Base-by-base conservation (phyloP, 2,113 vertebrate genomes). In the Anoura caudifer region DNA sequence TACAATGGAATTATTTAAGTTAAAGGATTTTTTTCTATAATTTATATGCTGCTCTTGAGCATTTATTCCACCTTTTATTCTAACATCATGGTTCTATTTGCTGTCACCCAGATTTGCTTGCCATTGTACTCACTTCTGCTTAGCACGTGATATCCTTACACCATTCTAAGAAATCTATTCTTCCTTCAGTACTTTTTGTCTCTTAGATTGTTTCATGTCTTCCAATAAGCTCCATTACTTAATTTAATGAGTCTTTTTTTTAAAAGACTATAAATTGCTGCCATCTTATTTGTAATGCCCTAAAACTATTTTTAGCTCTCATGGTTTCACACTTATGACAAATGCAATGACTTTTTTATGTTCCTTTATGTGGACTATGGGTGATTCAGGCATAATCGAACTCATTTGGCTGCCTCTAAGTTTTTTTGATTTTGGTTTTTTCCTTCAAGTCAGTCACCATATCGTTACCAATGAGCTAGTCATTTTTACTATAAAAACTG, bases 81-180 rank as follows among this genome's bases (percentile, higher is more conserved):
- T 89, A 97, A 83, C 28, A 86, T 11, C n/a, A 36, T 63, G 24
- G 87, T 94, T 95, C 73, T 97, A 11, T 92, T 98, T 91, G 50
- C 17, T 97, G 19, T 89, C 97, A 88, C 33, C 97, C 45, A 90
- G 75, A 13, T 88, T 95, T 36, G 26, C 83, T 90, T 97, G 38
- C 52, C 91, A 31, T 52, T 92, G 41, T 79, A 98, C 92, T 90
- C 94, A 94, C 95, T 98, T 97, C 77, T 98, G 94, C 63, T 88
- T 79, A 33, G 54, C 86, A 63, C 50, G 87, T 76, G 96, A 72
- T 79, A 91, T 54, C 41, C 95, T 26, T 59, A 22, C 95, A 90
- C 96, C 31, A 50, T 98, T 97, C 82, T 86, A 43, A 96, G 95
- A 98, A 61, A 76, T 93, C 70, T 96, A 19, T 11, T 47, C 38